Conservation (phyloP, 2,888 invertebrate genomes). For the Neuroscelio doddi region DNA sequence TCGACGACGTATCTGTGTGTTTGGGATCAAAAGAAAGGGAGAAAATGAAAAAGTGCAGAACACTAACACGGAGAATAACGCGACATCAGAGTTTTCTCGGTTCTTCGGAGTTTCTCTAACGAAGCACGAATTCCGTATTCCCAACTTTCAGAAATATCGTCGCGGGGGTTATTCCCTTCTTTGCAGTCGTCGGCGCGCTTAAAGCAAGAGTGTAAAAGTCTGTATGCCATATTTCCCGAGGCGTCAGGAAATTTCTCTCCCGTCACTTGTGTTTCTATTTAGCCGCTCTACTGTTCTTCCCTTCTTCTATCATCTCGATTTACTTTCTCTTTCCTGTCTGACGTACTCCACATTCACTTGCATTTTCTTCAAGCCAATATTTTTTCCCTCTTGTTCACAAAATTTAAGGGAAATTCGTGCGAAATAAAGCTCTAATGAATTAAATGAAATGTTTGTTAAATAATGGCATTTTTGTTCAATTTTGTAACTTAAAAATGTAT, state of each 20-base stretch:
- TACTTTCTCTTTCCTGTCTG: not conserved
- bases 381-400: not conserved
- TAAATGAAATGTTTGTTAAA: not conserved
- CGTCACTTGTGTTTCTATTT: constrained; percentile 29
- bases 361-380: not conserved
- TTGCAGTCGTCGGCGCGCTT: constrained; percentile 31
- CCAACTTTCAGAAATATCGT: constrained; percentile 34
- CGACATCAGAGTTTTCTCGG: constrained; percentile 20
- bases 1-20: not conserved
- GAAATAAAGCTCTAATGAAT: too few relatives aligned
- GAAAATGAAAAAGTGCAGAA: constrained; percentile 29
- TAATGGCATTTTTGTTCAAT: too few relatives aligned
- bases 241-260: constrained; percentile 40
- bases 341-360: not conserved
- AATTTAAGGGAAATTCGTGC: not conserved
- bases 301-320: not conserved
- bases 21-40: not conserved
- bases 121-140: constrained; percentile 52
- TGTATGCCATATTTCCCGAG: constrained; percentile 55
- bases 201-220: constrained; percentile 58
- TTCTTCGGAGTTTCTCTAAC: constrained; percentile 45
- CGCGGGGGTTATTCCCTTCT: constrained; percentile 22
- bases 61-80: constrained; percentile 13
- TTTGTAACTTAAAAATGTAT: too few relatives aligned
- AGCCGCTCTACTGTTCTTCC: constrained; percentile 14